Base-by-base conservation (phyloP, 2,113 vertebrate genomes). In the Phoxinus phoxinus region DNA sequence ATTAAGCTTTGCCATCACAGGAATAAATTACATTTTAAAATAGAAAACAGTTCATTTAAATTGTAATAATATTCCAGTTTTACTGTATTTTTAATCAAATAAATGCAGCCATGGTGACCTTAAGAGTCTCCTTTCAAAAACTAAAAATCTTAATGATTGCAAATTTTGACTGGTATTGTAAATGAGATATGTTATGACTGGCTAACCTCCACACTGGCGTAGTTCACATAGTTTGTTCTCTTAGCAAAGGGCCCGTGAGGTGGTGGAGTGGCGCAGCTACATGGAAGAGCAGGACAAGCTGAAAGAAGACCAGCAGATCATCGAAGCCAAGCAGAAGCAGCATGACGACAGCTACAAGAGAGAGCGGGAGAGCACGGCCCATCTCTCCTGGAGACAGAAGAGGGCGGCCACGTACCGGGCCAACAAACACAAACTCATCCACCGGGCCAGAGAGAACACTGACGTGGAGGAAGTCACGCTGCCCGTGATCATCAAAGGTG, bases 401-500 rank as follows among this genome's bases (percentile, higher is more conserved):
- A 95, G 92, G 76, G 71, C 65, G 0, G 91, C 58, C 0, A 88
- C 95, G 30, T 98, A 96, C 88, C 93, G 89, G 30, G 90, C 93
- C 71, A 94, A 92, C 84, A 97, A 93, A 89, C 85, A 89, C 1
- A 71, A 88, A 0, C 89, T 91, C 59, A 15, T 56, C 23, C 21
- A 2, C 3, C 94, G 93, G 37, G 89, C 90, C 25, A 96, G 94
- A 8, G 96, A 98, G 91, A 95, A 51, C 86, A 72, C 1, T 3
- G 83, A 94, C 72, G 59, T 48, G n/a, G 91, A 95, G 12, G 88
- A 92, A 67, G 92, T 81, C 0, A 46, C 84, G 0, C 92, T 99
- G 17, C 92, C 94, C 0, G 3, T 99, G 86, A 92, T 99, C 83
- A 85, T 99, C 90, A 99, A 99, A 98, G 98, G 97, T 99, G 81